Evolutionary conservation across 2,888 invertebrate species (phyloP).

Genomic region (Tetropium fuscum): DNA sequence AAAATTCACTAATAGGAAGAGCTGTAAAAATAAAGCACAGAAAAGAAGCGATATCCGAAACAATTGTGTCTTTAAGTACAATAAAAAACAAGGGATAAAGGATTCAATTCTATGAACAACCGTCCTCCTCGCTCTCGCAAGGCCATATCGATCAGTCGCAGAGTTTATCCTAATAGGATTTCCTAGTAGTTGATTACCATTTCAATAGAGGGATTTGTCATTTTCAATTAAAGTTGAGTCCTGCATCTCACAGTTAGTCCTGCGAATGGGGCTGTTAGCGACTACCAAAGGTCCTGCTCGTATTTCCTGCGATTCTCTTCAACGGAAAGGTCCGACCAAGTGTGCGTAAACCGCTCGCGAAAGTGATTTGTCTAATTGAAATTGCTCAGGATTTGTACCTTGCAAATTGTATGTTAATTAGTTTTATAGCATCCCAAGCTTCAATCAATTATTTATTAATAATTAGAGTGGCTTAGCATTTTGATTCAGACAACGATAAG

Average conservation of each 20-base stretch:
- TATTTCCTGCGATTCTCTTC: slow-evolving; percentile 8
- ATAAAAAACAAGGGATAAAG: slow-evolving; percentile 43
- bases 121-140: slow-evolving; percentile 36
- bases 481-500: too few relatives aligned
- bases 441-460: slow-evolving; percentile 29
- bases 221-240: slow-evolving; percentile 69
- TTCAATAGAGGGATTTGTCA: slow-evolving; percentile 69
- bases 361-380: slow-evolving; percentile 38
- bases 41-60: slow-evolving; percentile 40
- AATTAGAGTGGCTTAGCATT: too few relatives aligned
- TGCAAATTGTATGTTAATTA: slow-evolving; percentile 36
- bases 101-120: slow-evolving; percentile 18
- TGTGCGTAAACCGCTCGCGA: slow-evolving; percentile 28
- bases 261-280: slow-evolving; percentile 54
- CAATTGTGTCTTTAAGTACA: slow-evolving; percentile 47
- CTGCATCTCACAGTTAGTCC: slow-evolving; percentile 62
- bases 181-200: slow-evolving; percentile 69
- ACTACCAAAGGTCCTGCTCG: slow-evolving; percentile 44
- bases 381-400: slow-evolving; percentile 34
- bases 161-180: slow-evolving; percentile 69
- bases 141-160: slow-evolving; percentile 63
- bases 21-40: background rate
- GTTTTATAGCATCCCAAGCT: slow-evolving; percentile 18
- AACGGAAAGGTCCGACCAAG: slow-evolving; percentile 14
- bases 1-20: background rate